These are phyloP conservation scores for Apostichopus leukothele DNA, from an alignment of 53 echinoderm and acorn worm species.

Conservation along the genomic window DNA sequence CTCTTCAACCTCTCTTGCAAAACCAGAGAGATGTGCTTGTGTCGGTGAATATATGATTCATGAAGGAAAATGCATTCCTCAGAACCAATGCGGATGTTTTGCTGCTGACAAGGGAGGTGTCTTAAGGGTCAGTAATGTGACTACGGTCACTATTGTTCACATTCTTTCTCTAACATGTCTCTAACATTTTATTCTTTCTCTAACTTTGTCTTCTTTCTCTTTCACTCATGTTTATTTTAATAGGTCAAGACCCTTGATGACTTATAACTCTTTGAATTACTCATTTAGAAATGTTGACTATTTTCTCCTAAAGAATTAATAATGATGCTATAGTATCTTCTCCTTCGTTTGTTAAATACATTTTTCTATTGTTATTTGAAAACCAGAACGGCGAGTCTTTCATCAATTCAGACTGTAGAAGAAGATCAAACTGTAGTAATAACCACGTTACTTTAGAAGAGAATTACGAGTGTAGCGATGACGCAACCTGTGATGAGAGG, in stretches of 20 bases:
- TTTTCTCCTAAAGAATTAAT: too few species aligned
- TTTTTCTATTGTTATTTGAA: not conserved
- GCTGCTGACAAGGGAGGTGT: not conserved
- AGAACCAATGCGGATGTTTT: not conserved
- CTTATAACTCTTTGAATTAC: too few species aligned
- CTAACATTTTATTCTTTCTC: too few species aligned
- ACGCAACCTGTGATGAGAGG: not conserved
- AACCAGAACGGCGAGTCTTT: conserved; percentile 9
- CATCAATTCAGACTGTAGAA: not conserved
- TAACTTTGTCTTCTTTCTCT: too few species aligned
- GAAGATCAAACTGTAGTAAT: conserved; percentile 3
- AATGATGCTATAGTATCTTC: too few species aligned
- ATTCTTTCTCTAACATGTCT: too few species aligned
- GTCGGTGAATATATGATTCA: not conserved
- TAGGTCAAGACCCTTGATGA: too few species aligned
- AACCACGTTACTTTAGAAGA: not conserved
- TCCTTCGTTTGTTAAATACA: too few species aligned
- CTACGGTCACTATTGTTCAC: too few species aligned
- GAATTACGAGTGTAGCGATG: not conserved
- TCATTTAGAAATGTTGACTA: too few species aligned
- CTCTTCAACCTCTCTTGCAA: not conserved
- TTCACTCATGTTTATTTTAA: too few species aligned
- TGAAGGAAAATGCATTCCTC: not conserved
- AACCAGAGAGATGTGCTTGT: not conserved
- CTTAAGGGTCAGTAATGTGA: not conserved